Base-by-base conservation (phyloP, 2,888 invertebrate genomes). In the Smittia sp. region DNA sequence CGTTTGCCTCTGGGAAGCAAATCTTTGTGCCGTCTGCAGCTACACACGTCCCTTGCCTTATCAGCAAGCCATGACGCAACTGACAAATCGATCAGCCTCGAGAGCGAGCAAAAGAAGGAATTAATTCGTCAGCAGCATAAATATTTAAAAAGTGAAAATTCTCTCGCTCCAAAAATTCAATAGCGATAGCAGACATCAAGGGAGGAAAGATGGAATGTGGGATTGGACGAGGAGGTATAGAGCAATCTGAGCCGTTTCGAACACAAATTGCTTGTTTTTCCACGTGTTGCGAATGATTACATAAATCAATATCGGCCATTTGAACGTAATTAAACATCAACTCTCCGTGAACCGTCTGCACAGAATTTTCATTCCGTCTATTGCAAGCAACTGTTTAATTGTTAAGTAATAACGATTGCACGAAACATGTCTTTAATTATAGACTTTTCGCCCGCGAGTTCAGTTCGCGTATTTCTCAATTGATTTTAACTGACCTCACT, bases 231-330 rank as follows among this genome's bases (percentile, higher is more conserved):
- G 39, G 13, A 7, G 7, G 7, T 39, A 39, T 7, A 39, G 13
- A 39, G 13, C 39, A 39, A 9, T 39, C 39, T 39, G 7, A n/a
- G n/a, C n/a, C 39, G 39, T 39, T 39, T 39, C 39, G 13, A 39
- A 13, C 39, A 39, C 39, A 13, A 13, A 39, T 39, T 7, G 39
- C 13, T 39, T 39, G 39, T 13, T 39, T 39, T 39, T 39, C 13
- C 13, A 9, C 39, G 13, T 39, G 39, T 13, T 39, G 72, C 58
- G 13, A 32, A 22, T 20, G 32, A 62, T 62, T 72, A 38, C 54
- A 72, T 72, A 72, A 72, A 72, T 72, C 72, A 72, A 72, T 72
- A 72, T 58, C 22, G 18, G 20, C 22, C 39, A 66, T 66, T 66
- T 27, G 65, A n/a, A 15, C 6, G 32, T 65, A 32, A 2, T 65